Base-by-base conservation (phyloP, 2,797 vertebrate species). In the Syngnathus acus region DNA sequence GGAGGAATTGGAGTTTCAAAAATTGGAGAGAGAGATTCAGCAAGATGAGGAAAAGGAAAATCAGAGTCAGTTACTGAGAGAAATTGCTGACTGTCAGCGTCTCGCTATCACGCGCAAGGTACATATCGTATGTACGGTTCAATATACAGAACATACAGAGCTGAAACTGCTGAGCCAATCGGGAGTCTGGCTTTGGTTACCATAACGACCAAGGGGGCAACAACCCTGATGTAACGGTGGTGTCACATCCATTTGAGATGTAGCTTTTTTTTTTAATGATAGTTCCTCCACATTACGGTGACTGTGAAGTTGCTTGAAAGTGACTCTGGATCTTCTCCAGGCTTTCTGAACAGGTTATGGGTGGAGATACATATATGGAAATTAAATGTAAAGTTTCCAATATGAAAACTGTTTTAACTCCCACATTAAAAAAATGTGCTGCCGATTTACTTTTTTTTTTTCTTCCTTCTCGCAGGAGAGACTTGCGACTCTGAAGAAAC, bases 1-100 rank as follows among this genome's bases (percentile, higher is more conserved):
- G 69, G 96, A 97, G 86, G 95, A 98, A 76, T 72, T 96, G 73
- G 95, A 98, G 84, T 97, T 98, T 87, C 95, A 96, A 77, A 94
- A 95, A 78, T 89, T 98, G 74, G 96, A 98, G 76, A 91, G 78
- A 43, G 93, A 97, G 86, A 94, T 94, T 67, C 89, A 91, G 62
- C 90, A 95, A 67, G 92, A 93, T n/a, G 95, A 98, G 82, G 94
- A 95, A 82, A 94, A 94, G 72, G 94, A 97, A 80, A 93, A 89
- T 17, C 81, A 90, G 72, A 92, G 84, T 17, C 94, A 95, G 77
- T 88, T 96, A 62, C 87, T 97, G 65, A 84, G 91, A 75, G 94
- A 98, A 79, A 92, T 94, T 3, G 91, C 94, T 0, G 94, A 98
- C 57, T 95, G 92, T 85, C 95, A 98, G 68, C 92, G 93, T 38